Conservation (phyloP, 2,113 vertebrate genomes). For the Atlantisia rogersi region DNA sequence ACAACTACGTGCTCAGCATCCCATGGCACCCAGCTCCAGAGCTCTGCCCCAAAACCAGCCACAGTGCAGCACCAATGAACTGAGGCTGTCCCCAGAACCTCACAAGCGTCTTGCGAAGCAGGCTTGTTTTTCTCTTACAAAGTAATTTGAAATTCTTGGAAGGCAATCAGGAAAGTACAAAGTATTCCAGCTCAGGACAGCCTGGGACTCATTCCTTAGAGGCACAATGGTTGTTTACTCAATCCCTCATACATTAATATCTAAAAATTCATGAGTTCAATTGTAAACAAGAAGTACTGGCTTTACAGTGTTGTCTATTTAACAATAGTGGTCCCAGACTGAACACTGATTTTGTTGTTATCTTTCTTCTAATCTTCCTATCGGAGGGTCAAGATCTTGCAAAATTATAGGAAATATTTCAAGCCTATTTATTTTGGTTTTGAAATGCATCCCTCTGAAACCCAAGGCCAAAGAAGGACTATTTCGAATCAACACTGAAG, state of each 20-base stretch:
- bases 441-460: constrained; percentile 50
- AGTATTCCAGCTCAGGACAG: constrained; percentile 71
- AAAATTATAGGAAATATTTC: constrained; percentile 36
- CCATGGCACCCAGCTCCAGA: background rate
- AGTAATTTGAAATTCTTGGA: constrained; percentile 71
- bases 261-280: constrained; percentile 60
- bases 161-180: constrained; percentile 71
- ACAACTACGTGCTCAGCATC: background rate
- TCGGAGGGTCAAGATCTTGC: constrained; percentile 13
- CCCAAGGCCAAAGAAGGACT: constrained; percentile 31
- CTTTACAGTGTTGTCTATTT: constrained; percentile 35
- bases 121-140: constrained; percentile 63
- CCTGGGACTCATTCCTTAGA: constrained; percentile 66
- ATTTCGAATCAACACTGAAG: constrained; percentile 12
- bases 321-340: constrained; percentile 21
- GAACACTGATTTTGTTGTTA: constrained; percentile 35
- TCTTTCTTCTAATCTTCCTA: constrained; percentile 25
- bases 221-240: constrained; percentile 69
- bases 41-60: background rate
- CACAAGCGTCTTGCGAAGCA: background rate
- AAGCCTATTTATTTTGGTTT: constrained; percentile 51
- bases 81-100: background rate
- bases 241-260: constrained; percentile 64
- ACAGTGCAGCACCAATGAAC: background rate
- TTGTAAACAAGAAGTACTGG: constrained; percentile 50